phyloP scores from a whole-genome alignment of 2,888 invertebrate genomes.

The Acrobasis repandana region DNA sequence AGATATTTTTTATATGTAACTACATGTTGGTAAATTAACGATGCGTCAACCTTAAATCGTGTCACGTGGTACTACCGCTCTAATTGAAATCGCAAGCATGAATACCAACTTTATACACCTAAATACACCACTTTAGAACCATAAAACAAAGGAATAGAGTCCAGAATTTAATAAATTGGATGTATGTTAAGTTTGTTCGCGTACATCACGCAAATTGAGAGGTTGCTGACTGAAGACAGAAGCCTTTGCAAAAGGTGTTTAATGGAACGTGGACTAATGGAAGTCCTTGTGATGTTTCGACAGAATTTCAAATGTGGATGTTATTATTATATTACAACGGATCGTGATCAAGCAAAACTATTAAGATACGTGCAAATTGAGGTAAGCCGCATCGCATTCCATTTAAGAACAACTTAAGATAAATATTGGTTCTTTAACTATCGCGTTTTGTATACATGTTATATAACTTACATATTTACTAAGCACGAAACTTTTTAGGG shows the following conservation, averaged over 20 bases:
- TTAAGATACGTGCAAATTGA: no score
- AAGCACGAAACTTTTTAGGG: no score
- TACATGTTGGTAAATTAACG: neutral
- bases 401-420: no score
- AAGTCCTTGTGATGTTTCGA: conserved; percentile 2
- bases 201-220: conserved; percentile 45
- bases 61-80: conserved; percentile 22
- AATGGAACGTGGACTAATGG: conserved; percentile 31
- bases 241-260: conserved; percentile 34
- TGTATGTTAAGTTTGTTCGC: conserved; percentile 34
- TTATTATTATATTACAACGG: neutral
- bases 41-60: conserved; percentile 14
- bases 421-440: no score
- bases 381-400: no score
- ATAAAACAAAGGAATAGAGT: neutral
- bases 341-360: no score
- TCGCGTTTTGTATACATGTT: no score
- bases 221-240: conserved; percentile 34
- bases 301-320: neutral
- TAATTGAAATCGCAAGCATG: conserved; percentile 27
- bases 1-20: neutral
- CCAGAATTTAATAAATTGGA: neutral
- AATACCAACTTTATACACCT: neutral
- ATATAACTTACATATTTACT: no score
- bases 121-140: neutral